phyloP scores from a whole-genome alignment of 2,113 vertebrate genomes.

The Turdus rufiventris region DNA sequence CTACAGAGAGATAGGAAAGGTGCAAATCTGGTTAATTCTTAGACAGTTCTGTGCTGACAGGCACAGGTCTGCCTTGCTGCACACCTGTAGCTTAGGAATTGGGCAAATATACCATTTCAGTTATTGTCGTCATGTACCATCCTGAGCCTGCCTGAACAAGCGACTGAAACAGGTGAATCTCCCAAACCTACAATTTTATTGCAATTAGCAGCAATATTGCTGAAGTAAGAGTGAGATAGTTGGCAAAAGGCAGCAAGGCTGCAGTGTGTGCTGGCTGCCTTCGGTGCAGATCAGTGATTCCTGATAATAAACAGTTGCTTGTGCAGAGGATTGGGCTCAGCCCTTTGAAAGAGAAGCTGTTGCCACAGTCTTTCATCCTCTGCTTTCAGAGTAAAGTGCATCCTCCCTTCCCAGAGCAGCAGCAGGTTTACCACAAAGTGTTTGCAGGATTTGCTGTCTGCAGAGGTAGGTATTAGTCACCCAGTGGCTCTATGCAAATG shows the following conservation, averaged over 20 bases:
- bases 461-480: constrained; percentile 20
- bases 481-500: not conserved
- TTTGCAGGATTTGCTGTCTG: not conserved
- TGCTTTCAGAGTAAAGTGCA: not conserved
- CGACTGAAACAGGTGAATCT: not conserved
- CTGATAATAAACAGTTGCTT: constrained; percentile 56
- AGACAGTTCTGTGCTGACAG: not conserved
- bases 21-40: not conserved
- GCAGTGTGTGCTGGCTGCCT: not conserved
- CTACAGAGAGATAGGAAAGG: not conserved
- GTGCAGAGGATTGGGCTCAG: constrained; percentile 64
- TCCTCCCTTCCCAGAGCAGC: constrained; percentile 39
- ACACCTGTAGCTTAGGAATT: not conserved
- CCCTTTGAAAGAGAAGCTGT: constrained; percentile 55
- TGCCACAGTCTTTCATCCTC: constrained; percentile 64
- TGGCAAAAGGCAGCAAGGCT: not conserved
- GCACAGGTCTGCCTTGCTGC: not conserved
- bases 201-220: not conserved
- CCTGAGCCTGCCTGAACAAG: not conserved
- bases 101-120: not conserved
- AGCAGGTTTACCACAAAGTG: not conserved
- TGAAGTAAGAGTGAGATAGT: not conserved
- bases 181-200: not conserved
- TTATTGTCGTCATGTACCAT: not conserved
- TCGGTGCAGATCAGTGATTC: constrained; percentile 10